Evolutionary conservation across 1,140 invertebrate genomes (phyloP), one percentile per base, ranked within the genome.

Genomic region (Drosophila rhopaloa): DNA sequence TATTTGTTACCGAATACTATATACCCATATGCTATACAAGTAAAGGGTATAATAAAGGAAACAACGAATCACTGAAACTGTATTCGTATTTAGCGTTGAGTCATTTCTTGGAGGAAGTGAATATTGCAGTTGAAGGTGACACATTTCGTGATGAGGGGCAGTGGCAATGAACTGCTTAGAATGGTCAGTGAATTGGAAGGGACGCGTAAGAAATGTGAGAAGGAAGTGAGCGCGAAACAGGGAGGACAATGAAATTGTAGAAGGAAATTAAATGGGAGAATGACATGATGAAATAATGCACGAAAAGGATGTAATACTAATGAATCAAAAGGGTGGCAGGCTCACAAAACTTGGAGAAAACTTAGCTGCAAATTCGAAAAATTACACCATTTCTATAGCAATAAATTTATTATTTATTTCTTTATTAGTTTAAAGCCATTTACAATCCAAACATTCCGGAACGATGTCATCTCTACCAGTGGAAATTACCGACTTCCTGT

Each of bases 71-170:
- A 67, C 55, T 60, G 65, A 79, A 62, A 72, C 63, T 67, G 70
- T 75, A 75, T 76, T 80, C 66, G 62, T 48, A 70, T 59, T 78
- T 41, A 51, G 35, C 47, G 73, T 75, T 81, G 73, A 85, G 81
- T 85, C 81, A 85, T 54, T 55, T 66, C 47, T 65, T 41, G 38
- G 67, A 77, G 78, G 74, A 86, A 85, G 68, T 67, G 75, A 62
- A 61, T 57, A 68, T 41, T 80, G 77, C 77, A 79, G 47, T 68
- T 58, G 56, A 79, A 79, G 70, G 77, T 68, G 61, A 67, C 70
- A 74, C 40, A 32, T 53, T 74, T 43, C 24, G 24, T 6, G 24
- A 32, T 48, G 14, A 14, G 44, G 9, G 35, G 14, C 24, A 29
- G 53, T 56, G 44, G 43, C 41, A 48, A 62, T 73, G 72, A 63